These are phyloP conservation scores for Pseudococcus jackbeardsleyi DNA, from an alignment of 2,888 invertebrate species.

Conservation along the genomic window DNA sequence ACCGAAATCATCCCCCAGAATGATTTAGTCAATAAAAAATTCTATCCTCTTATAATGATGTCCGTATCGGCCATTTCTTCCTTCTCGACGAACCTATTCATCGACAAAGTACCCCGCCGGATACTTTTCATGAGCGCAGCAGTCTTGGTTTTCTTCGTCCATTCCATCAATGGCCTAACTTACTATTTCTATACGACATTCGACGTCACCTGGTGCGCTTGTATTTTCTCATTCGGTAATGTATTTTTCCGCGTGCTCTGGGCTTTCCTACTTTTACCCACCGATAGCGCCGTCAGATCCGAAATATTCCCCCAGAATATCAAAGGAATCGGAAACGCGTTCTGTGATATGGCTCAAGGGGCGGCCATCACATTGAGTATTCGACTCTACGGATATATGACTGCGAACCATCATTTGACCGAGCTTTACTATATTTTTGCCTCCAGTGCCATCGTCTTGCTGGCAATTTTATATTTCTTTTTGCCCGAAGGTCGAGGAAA, in stretches of 20 bases:
- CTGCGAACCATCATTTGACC: not conserved
- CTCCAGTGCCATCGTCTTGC: not conserved
- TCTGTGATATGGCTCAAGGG: slow-evolving; percentile 31
- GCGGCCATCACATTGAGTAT: not conserved
- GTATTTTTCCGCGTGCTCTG: not conserved
- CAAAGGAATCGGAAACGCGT: slow-evolving; percentile 13
- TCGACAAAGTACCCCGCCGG: not conserved
- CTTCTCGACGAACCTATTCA: not conserved
- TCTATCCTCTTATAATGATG: not conserved
- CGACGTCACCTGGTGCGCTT: not conserved
- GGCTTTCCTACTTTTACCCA: slow-evolving; percentile 21
- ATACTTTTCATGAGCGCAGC: not conserved
- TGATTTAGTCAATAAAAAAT: not conserved
- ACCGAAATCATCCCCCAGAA: not conserved
- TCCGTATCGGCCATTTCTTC: not conserved
- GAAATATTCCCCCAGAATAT: slow-evolving; percentile 14
- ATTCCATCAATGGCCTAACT: not conserved
- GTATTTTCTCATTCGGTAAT: not conserved
- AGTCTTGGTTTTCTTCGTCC: not conserved
- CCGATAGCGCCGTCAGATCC: not conserved
- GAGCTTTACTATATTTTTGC: slow-evolving; percentile 15
- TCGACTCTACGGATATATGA: not conserved
- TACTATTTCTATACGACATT: not conserved
- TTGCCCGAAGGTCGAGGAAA: not conserved
- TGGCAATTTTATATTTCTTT: not conserved